Evolutionary conservation across 2,888 invertebrate species (phyloP).

Genomic region (Hybos culiciformis): DNA sequence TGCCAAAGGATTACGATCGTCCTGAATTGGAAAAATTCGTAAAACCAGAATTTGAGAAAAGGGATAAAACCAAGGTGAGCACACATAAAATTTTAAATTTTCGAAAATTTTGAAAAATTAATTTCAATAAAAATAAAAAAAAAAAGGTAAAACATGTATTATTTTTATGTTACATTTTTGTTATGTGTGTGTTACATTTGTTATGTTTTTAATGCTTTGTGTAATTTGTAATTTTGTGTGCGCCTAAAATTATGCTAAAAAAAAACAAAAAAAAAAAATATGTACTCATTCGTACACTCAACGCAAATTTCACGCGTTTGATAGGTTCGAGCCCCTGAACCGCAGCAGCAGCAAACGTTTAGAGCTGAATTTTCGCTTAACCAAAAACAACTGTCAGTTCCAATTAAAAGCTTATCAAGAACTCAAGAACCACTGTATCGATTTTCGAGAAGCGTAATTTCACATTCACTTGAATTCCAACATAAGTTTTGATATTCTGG

Average conservation of each 20-base stretch:
- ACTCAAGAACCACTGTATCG: too few species aligned
- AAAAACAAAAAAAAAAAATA: neutral
- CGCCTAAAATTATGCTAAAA: neutral
- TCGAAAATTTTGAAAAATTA: conserved; percentile 16
- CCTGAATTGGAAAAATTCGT: conserved; percentile 54
- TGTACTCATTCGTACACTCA: conserved; percentile 1
- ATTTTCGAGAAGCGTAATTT: too few species aligned
- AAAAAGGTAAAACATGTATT: conserved; percentile 12
- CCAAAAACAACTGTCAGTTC: too few species aligned
- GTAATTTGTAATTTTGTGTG: neutral
- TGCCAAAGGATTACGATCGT: conserved; percentile 48
- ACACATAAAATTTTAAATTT: neutral
- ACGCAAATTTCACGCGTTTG: too few species aligned
- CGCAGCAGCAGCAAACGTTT: too few species aligned
- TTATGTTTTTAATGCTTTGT: neutral
- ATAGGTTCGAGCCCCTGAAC: too few species aligned
- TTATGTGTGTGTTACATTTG: neutral
- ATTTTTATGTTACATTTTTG: neutral
- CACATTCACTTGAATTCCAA: too few species aligned
- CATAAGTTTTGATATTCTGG: too few species aligned
- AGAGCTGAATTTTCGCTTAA: too few species aligned
- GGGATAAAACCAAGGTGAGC: conserved; percentile 20
- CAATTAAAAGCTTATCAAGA: too few species aligned
- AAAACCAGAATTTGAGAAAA: conserved; percentile 36
- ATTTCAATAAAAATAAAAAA: conserved; percentile 6